Base-by-base conservation (phyloP, 2,797 vertebrate species). In the Arremon aurantiirostris region DNA sequence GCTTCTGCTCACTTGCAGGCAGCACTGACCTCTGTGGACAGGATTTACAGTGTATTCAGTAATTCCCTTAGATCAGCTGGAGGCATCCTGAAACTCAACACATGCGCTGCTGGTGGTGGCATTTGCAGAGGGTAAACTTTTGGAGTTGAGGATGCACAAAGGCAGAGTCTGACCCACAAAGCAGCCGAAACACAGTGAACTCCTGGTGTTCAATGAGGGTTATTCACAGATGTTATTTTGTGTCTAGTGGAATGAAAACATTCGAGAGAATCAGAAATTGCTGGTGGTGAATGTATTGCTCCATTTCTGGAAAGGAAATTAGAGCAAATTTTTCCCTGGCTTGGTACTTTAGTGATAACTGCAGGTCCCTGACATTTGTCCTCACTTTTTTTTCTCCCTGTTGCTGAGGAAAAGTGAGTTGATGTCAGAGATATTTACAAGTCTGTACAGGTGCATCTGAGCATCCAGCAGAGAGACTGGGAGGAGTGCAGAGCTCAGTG, bases 341-440 rank as follows among this genome's bases (percentile, higher is more conserved):
- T 92, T 24, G 22, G 53, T 86, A 80, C 26, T 73, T 64, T 46
- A 64, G 32, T 52, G 81, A 83, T 52, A 83, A 69, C 35, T 52
- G 21, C 42, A 69, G 57, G 19, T 91, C 55, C 55, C 57, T 86
- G 82, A 59, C 53, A 92, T 83, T 73, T 65, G 6, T 78, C 57
- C 47, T 91, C 52, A 46, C 14, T 61, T 50, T 44, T 87, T 89
- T 55, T 42, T 24, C 59, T 71, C n/a, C 27, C 9, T 7, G 8
- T 47, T 13, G 13, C 50, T 61, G 24, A 84, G 80, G 86, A 81
- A 52, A 92, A 71, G 41, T 59, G 55, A 91, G 30, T 34, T 89
- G 52, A 57, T 91, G 79, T 72, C 5, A 9, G 57, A 89, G 76
- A 86, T 92, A 93, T 93, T 93, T 95, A 92, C 72, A 88, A 46